Percentiles rank a stretch among this genome's conserved stretches.
These are phyloP conservation scores for Alauda arvensis DNA, from an alignment of 2,797 vertebrate species.

Conservation along the genomic window DNA sequence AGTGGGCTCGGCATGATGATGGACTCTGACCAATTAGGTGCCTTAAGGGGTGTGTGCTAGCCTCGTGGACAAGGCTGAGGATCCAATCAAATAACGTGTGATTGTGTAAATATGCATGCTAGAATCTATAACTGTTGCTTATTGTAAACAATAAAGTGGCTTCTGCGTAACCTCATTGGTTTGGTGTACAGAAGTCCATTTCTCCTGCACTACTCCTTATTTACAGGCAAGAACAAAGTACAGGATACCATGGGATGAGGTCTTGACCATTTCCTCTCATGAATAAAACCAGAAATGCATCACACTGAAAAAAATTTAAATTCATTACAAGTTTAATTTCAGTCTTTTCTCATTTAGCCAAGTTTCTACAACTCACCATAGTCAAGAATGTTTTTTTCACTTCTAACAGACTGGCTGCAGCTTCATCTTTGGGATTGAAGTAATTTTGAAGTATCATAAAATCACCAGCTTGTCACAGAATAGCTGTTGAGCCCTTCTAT, in stretches of 20 bases:
- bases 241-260: background rate
- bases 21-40: no score
- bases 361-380: background rate
- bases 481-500: background rate
- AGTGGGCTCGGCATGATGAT: no score
- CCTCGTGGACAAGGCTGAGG: no score
- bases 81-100: no score
- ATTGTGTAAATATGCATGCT: no score
- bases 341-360: background rate
- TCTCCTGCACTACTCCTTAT: background rate
- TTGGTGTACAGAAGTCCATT: no score
- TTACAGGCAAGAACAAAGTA: background rate
- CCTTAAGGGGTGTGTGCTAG: no score
- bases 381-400: background rate
- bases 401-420: background rate
- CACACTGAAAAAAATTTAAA: background rate
- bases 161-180: no score
- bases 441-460: background rate
- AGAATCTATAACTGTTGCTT: no score
- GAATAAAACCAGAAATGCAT: background rate
- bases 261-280: background rate
- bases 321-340: background rate
- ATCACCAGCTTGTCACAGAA: background rate
- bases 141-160: no score
- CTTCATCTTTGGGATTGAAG: background rate